A percentile compares a stretch with the other conserved stretches of the same genome.
phyloP scores from a whole-genome alignment of 2,888 invertebrate species.

The Tetragonisca angustula region DNA sequence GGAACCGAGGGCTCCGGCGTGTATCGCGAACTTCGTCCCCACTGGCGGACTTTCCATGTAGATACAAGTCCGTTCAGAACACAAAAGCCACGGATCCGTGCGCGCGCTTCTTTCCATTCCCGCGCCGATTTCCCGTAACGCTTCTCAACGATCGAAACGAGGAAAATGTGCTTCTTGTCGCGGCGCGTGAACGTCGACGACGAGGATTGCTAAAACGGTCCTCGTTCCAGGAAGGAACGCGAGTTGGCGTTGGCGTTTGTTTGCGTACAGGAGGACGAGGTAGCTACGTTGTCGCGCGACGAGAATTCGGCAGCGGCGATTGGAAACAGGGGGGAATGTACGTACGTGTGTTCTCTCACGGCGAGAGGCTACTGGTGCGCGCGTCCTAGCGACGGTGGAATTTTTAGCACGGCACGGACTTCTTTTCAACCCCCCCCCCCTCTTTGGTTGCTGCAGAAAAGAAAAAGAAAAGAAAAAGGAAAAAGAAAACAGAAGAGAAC shows the following conservation, averaged over 20 bases:
- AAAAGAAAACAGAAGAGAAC: not conserved
- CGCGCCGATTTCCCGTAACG: not conserved
- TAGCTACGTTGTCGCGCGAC: too few relatives aligned
- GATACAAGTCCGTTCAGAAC: conserved; percentile 54
- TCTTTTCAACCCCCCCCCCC: not conserved
- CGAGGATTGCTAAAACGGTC: not conserved
- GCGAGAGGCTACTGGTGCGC: not conserved
- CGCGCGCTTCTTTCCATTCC: conserved; percentile 3
- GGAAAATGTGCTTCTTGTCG: conserved; percentile 11
- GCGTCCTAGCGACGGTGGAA: not conserved
- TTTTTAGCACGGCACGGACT: not conserved
- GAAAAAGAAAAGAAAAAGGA: not conserved
- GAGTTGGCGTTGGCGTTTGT: not conserved
- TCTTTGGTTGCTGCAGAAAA: not conserved
- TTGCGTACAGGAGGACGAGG: not conserved
- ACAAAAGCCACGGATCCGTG: conserved; percentile 32
- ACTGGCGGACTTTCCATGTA: conserved; percentile 44
- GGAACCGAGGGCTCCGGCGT: conserved; percentile 45
- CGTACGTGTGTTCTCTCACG: not conserved
- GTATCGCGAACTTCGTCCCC: conserved; percentile 59
- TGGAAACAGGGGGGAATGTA: not conserved
- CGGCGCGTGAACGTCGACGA: not conserved
- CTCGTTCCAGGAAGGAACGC: not conserved
- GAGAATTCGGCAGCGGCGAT: not conserved
- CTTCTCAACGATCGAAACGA: conserved; percentile 21